Conservation (phyloP, 2,888 invertebrate species). For the Synanthedon formicaeformis region DNA sequence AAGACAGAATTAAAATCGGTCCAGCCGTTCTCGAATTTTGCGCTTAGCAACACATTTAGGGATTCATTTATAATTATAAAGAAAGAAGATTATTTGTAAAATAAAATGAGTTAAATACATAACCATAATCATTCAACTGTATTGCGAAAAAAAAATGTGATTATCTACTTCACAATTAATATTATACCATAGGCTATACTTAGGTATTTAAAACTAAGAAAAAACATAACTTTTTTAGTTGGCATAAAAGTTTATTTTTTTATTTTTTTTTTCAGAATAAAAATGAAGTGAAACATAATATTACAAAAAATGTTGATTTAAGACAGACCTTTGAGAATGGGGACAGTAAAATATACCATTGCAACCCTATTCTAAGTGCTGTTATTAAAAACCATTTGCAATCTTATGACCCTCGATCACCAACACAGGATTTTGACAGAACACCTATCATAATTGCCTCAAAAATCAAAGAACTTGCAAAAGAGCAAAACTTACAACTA, state of each 20-base stretch:
- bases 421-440: slow-evolving; percentile 69
- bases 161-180: too few relatives aligned
- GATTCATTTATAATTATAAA: too few relatives aligned
- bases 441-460: slow-evolving; percentile 65
- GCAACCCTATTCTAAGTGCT: slow-evolving; percentile 59
- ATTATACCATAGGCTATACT: too few relatives aligned
- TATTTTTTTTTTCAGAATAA: slow-evolving; percentile 38
- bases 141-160: background rate
- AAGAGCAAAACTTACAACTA: slow-evolving; percentile 17
- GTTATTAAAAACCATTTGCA: slow-evolving; percentile 61
- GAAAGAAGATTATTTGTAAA: too few relatives aligned
- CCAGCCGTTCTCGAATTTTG: too few relatives aligned
- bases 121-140: background rate
- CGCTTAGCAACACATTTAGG: too few relatives aligned
- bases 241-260: background rate
- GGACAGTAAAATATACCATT: slow-evolving; percentile 50
- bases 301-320: slow-evolving; percentile 62
- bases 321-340: slow-evolving; percentile 57
- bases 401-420: slow-evolving; percentile 70
- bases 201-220: too few relatives aligned
- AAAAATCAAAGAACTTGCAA: slow-evolving; percentile 22
- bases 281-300: slow-evolving; percentile 47
- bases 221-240: too few relatives aligned
- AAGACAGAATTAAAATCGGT: too few relatives aligned
- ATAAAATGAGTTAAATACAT: too few relatives aligned